Base-by-base conservation (phyloP, 2,888 invertebrate genomes). In the Apantesis nais region DNA sequence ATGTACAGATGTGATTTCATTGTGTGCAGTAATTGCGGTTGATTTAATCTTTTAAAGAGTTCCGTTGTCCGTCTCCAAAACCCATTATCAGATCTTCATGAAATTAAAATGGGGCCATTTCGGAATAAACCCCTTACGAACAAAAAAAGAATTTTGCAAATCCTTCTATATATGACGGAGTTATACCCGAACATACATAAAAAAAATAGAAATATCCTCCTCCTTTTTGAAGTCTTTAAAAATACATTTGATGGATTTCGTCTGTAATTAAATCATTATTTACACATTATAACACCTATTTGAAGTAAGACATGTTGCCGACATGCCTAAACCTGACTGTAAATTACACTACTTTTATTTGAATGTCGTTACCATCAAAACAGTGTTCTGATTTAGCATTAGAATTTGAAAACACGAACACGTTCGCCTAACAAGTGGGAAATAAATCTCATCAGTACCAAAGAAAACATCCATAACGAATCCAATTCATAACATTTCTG, bases 401-500 rank as follows among this genome's bases (percentile, higher is more conserved):
- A 9, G 22, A 5, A 19, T 61, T 60, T 71, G 62, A 70, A 67
- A 74, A 73, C 66, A 76, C 66, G 66, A 73, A 74, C 69, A 77
- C 58, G 76, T 62, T 60, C 66, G 68, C 63, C 73, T 73, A 76
- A 74, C 74, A 78, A 82, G 78, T 75, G 78, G 78, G 76, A 83
- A 80, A 74, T 76, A 73, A 74, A 81, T 82, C 78, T 78, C 77
- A 71, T 74, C 75, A 80, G 62, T 65, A 31, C 62, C 65, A 72
- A 74, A 80, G 73, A 76, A 80, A 77, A 82, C 74, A 79, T 74
- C 74, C 74, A 71, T 82, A 82, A 82, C 83, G 81, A 82, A 80
- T 76, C 68, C 77, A 76, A 80, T 81, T 80, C 81, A 75, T 74
- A 68, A 78, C 75, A 71, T 70, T 72, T 77, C 66, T 78, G 74